Base-by-base conservation (phyloP, 1,140 invertebrate species). In the Brachionus asplanchnoidis region DNA sequence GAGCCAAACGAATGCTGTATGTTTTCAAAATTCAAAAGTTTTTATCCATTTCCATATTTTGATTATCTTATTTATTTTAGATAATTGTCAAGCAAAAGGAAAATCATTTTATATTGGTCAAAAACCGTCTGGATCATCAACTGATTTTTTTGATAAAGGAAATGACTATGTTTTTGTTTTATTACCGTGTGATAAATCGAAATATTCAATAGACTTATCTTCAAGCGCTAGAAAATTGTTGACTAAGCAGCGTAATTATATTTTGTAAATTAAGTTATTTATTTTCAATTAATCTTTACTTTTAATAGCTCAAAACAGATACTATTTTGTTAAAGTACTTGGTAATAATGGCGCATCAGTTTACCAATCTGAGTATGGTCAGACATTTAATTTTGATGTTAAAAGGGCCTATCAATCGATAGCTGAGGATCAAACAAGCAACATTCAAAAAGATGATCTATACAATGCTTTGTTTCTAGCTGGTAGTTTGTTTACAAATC, bases 1-100 rank as follows among this genome's bases (percentile, higher is more conserved):
- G 79, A 40, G 32, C 79, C 79, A 20, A 82, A 82, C 17, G 79
- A 82, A 65, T 82, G 79, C 79, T 82, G 79, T 82, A 65, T 26
- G 1, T n/a, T 42, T 40, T 68, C 3, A 2, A 65, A 65, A 4
- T 44, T 65, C n/a, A 46, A 23, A n/a, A 50, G n/a, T 5, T 14
- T 79, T 32, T 23, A 2, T 9, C 36, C 9, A 4, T 11, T 65
- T 4, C 12, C 23, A 14, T 42, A 14, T 73, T 73, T 40, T n/a
- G n/a, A n/a, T 14, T 73, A 75, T 23, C 46, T 17, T 7, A 23
- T 44, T 42, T 75, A n/a, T n/a, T 77, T 28, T 23, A 77, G 73
- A 36, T 77, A 44, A 28, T 12, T 77, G 73, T 26, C 44, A 77
- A 77, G 44, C 44, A 6, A 77, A 77, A 77, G n/a, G 9, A 28